Evolutionary conservation across 2,888 invertebrate species (phyloP).

Genomic region (Phortica okadai): DNA sequence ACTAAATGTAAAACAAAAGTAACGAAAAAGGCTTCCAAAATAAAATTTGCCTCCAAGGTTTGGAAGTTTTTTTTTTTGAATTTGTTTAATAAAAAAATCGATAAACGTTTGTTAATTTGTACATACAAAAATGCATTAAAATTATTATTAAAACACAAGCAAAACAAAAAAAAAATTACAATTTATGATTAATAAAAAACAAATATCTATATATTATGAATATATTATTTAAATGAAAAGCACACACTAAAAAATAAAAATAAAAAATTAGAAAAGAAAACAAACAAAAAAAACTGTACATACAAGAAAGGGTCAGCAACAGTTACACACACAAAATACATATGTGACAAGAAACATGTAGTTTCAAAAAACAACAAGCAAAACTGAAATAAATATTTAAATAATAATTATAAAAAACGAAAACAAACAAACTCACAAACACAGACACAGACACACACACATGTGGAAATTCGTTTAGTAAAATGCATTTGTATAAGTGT

Average conservation of each 20-base stretch:
- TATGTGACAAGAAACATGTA: no score
- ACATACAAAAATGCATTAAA: slow-evolving; percentile 5
- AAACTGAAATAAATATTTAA: no score
- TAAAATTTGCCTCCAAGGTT: slow-evolving; percentile 35
- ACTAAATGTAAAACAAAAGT: not conserved
- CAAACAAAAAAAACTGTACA: not conserved
- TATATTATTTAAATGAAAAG: no score
- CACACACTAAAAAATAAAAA: not conserved
- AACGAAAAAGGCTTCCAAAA: slow-evolving; percentile 30
- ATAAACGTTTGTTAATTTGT: not conserved
- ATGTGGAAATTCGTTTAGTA: no score
- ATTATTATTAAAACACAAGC: not conserved
- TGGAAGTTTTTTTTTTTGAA: slow-evolving; percentile 31
- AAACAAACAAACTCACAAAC: not conserved
- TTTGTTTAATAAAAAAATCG: not conserved
- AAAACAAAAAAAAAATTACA: no score
- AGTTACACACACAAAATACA: no score
- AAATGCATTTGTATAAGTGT: no score
- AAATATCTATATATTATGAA: no score
- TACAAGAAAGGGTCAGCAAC: no score
- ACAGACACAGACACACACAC: not conserved
- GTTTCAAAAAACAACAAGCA: no score
- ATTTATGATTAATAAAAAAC: no score
- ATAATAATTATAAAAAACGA: no score
- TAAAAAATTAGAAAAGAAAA: slow-evolving; percentile 9